Evolutionary conservation across 2,113 vertebrate species (phyloP), one percentile per base, ranked within the genome.

Genomic region (Caracal caracal): DNA sequence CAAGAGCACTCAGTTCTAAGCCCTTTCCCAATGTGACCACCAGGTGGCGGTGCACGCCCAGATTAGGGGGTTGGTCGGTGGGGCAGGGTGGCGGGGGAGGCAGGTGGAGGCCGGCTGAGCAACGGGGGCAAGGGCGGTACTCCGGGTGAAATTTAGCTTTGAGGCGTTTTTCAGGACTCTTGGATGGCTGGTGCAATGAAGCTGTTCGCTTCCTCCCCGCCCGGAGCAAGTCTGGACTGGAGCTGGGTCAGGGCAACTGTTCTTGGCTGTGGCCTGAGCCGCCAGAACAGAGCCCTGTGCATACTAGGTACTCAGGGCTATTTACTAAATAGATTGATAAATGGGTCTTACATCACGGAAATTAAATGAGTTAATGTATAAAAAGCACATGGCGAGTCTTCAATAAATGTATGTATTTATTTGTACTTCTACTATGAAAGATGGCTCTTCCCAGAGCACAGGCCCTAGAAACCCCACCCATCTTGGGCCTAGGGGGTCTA

Each of bases 1-100:
- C 20, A 9, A 47, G 6, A 4, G 20, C 9, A 0, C 22, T 28
- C 63, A 17, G 10, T 87, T 87, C 47, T 59, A 53, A 61, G 65
- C 16, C 24, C 68, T 97, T 37, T 87, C 70, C 61, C 26, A 19
- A 2, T 37, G 0, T 75, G 73, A 43, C 73, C 97, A 95, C 86
- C 51, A 97, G 97, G 79, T 95, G 96, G 93, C 89, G 6, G 47
- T 83, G 56, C 61, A 94, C 66, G 49, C 35, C 59, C 49, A 51
- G 82, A 22, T 53, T 61, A 93, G 2, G 35, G 22, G 10, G n/a
- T 6, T 2, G 28, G 30, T 17, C 1, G 53, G 19, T 43, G 8
- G 43, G 43, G 43, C 43, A 43, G 43, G 43, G 43, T 9, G 43
- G 43, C 8, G 10, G 35, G 33, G 24, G 1, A 6, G 40, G 51